Evolutionary conservation across 2,888 invertebrate species (phyloP), one percentile per base, ranked within the genome.

Genomic region (Rhodophaea formosa): DNA sequence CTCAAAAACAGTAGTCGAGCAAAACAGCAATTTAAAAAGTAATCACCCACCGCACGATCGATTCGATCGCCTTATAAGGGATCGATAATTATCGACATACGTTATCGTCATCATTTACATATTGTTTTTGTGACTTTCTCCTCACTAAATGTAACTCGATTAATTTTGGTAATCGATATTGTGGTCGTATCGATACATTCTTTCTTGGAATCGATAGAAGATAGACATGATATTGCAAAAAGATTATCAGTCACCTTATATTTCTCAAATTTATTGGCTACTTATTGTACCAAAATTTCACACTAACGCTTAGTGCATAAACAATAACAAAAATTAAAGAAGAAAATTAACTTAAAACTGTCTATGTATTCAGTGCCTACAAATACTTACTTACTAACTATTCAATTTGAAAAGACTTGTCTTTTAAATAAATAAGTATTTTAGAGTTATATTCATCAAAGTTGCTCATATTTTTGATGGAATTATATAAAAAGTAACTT

Each of bases 21-120:
- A 46, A 42, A 71, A 75, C 74, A 77, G 80, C 79, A 85, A 86
- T 87, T 88, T 86, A 84, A 86, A 84, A 88, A 85, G 81, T 74
- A 88, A 87, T 88, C 84, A 84, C 79, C 73, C 77, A 77, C 74
- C 80, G 81, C 23, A 79, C 74, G 75, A 72, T 77, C 69, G 79
- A 80, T 77, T 82, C 75, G 72, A 70, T 79, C 79, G 82, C 84
- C 84, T 82, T 84, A 79, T 82, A 86, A 82, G 84, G 85, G 82
- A 82, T 76, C 80, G 70, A 75, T 84, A 83, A 84, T 87, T 86
- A 83, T 84, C 80, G 82, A 82, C 75, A 74, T 74, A 72, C 68
- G 69, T 68, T 64, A 65, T 68, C 61, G 62, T 71, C 39, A 57
- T 62, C 73, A 82, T 85, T 86, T 83, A 80, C 82, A 82, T 84